Evolutionary conservation across 2,888 invertebrate genomes (phyloP).

Genomic region (Agrotis segetum): DNA sequence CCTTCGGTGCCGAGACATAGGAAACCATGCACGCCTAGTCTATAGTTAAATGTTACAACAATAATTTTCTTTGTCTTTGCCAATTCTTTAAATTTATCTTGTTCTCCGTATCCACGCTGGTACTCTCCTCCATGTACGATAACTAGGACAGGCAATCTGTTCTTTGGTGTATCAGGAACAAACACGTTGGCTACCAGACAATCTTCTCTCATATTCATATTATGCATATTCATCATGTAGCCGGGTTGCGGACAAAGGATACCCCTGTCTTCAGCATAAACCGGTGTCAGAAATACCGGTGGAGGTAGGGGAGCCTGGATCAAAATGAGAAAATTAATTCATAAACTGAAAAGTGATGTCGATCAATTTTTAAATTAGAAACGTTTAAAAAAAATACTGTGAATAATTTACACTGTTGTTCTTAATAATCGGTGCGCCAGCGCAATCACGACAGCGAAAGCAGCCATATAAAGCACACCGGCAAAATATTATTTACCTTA

Average conservation of each 20-base stretch:
- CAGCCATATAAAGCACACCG: too few relatives aligned
- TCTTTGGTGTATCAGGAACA: conserved; percentile 72
- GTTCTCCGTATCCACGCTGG: conserved; percentile 75
- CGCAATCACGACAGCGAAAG: too few relatives aligned
- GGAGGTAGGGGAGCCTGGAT: conserved; percentile 73
- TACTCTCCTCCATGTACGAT: conserved; percentile 85
- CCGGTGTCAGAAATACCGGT: conserved; percentile 67
- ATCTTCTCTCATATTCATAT: conserved; percentile 69
- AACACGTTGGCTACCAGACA: conserved; percentile 80
- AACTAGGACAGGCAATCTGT: conserved; percentile 79
- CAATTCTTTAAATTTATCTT: conserved; percentile 66
- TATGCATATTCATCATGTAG: conserved; percentile 14
- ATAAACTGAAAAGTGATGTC: not conserved
- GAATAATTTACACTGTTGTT: too few relatives aligned
- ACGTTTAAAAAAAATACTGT: too few relatives aligned
- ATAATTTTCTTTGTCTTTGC: conserved; percentile 71
- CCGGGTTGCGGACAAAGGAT: conserved; percentile 69
- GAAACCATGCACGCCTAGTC: conserved; percentile 75
- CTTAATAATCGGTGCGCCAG: too few relatives aligned
- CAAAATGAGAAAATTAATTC: not conserved
- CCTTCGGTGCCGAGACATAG: conserved; percentile 78
- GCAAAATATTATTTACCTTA: conserved; percentile 53
- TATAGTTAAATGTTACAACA: conserved; percentile 76
- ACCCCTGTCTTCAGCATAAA: conserved; percentile 66
- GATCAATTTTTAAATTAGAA: too few relatives aligned